Conservation (phyloP, 2,797 vertebrate species). For the Dallia pectoralis region DNA sequence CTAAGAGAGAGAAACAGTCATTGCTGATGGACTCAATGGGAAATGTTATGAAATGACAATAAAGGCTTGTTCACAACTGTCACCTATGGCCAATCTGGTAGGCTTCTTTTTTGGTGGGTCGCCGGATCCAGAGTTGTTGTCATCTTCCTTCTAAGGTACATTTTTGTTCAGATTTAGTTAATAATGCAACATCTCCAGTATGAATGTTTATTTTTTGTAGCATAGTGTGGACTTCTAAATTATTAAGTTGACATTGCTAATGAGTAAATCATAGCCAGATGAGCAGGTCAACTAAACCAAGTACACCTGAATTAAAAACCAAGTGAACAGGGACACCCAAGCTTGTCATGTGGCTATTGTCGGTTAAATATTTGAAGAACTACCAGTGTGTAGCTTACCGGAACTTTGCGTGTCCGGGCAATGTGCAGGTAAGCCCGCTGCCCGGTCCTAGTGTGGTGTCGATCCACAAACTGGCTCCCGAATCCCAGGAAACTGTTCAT, state of each 20-base stretch:
- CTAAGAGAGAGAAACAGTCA: constrained; percentile 53
- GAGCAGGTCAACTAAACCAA: neutral
- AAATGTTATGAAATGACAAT: neutral
- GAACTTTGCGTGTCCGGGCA: constrained; percentile 84
- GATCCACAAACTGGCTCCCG: constrained; percentile 90
- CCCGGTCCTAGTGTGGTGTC: constrained; percentile 85
- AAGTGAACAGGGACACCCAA: neutral
- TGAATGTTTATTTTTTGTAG: neutral
- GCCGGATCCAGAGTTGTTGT: constrained; percentile 83
- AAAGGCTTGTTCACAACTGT: neutral
- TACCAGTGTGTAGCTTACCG: constrained; percentile 55
- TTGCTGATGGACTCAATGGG: constrained; percentile 33
- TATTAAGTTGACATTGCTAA: neutral
- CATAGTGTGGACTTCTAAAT: neutral
- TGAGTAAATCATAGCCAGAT: neutral
- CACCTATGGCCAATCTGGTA: constrained; percentile 91
- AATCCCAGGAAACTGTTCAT: constrained; percentile 98
- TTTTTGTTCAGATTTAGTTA: neutral
- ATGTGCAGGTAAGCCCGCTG: constrained; percentile 94
- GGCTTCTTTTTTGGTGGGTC: constrained; percentile 98
- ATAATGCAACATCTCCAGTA: neutral
- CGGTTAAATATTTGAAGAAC: neutral
- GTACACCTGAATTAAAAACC: neutral
- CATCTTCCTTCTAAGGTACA: constrained; percentile 86
- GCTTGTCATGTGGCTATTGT: neutral